Conservation (phyloP, 2,113 vertebrate genomes). For the Myotis lucifugus region DNA sequence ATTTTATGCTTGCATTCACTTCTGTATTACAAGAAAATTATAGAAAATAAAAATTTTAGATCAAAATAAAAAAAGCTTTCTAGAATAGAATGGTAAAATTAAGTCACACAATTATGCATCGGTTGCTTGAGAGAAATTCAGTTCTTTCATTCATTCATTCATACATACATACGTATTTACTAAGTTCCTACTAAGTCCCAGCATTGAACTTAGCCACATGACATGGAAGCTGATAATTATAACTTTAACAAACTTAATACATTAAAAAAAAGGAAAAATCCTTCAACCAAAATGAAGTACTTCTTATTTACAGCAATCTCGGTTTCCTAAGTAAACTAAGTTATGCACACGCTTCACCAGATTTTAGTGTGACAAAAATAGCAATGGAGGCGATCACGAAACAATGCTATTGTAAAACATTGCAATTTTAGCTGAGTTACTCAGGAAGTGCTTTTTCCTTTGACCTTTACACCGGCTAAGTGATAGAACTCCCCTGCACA, state of each 20-base stretch:
- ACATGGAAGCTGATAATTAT: not conserved
- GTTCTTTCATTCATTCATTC: not conserved
- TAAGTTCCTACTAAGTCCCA: not conserved
- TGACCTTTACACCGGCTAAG: not conserved
- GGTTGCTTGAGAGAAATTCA: not conserved
- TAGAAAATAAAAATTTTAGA: slow-evolving; percentile 34
- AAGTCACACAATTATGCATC: not conserved
- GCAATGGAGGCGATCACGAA: not conserved
- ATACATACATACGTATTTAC: not conserved
- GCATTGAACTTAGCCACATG: not conserved
- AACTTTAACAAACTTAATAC: not conserved
- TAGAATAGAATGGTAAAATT: not conserved
- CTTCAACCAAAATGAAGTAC: not conserved
- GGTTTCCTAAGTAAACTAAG: slow-evolving; percentile 74
- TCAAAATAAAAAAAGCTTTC: slow-evolving; percentile 10
- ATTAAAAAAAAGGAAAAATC: not conserved
- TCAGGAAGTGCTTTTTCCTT: slow-evolving; percentile 46
- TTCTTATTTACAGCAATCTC: slow-evolving; percentile 59
- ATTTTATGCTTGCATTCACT: slow-evolving; percentile 25
- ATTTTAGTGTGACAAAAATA: slow-evolving; percentile 43
- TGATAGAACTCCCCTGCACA: not conserved
- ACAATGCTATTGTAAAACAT: not conserved
- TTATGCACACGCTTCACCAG: slow-evolving; percentile 71
- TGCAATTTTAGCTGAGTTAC: not conserved
- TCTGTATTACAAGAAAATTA: slow-evolving; percentile 14